Evolutionary conservation across 1,140 invertebrate genomes (phyloP).

Genomic region (Battus philenor): DNA sequence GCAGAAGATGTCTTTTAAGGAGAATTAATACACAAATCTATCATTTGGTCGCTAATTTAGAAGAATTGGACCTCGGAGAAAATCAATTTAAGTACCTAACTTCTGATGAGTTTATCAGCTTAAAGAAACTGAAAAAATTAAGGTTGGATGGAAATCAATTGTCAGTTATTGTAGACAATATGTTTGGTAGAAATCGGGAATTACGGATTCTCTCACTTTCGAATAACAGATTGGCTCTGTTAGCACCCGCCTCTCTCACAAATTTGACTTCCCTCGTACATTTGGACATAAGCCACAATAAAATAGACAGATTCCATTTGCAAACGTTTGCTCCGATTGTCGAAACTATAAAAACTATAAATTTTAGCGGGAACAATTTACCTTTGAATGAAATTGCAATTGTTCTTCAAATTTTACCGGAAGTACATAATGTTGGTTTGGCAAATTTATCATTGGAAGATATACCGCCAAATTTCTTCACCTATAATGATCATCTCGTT

Average conservation of each 20-base stretch:
- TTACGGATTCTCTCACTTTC: conserved; percentile 78
- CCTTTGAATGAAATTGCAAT: conserved; percentile 64
- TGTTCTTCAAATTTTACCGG: conserved; percentile 76
- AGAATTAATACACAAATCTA: conserved; percentile 87
- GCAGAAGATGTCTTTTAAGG: conserved; percentile 81
- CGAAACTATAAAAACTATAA: conserved; percentile 78
- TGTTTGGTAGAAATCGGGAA: conserved; percentile 81
- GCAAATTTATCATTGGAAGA: conserved; percentile 75
- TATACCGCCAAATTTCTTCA: conserved; percentile 75
- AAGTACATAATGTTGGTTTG: conserved; percentile 76
- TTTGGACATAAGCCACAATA: conserved; percentile 85
- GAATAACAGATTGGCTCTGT: conserved; percentile 83
- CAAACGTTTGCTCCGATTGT: conserved; percentile 78
- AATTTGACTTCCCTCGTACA: conserved; percentile 80
- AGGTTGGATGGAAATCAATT: conserved; percentile 86
- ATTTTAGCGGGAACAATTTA: conserved; percentile 81
- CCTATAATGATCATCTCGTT: conserved; percentile 56
- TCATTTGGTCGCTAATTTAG: conserved; percentile 81
- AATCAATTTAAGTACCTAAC: conserved; percentile 87
- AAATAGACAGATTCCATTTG: conserved; percentile 80
- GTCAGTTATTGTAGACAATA: conserved; percentile 83
- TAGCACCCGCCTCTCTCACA: conserved; percentile 82
- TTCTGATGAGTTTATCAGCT: conserved; percentile 83
- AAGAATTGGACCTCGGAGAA: conserved; percentile 84
- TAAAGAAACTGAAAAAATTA: conserved; percentile 81